Conservation (phyloP, 2,113 vertebrate genomes). For the Pavo muticus region DNA sequence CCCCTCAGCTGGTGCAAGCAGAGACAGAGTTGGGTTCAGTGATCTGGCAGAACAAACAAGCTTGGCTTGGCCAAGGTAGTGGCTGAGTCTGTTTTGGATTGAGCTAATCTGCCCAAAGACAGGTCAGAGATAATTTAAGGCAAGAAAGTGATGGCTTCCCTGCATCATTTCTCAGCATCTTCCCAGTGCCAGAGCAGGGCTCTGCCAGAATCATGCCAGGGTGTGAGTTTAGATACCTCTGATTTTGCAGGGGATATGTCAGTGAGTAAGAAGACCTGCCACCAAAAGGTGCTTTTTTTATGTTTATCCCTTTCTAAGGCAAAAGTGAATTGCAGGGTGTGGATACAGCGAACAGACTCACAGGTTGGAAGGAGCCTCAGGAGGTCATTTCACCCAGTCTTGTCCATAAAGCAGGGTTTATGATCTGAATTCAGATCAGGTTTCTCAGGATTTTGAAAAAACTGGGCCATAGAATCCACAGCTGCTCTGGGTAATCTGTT, state of each 20-base stretch:
- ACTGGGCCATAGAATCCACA: not conserved
- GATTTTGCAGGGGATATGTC: slow-evolving; percentile 38
- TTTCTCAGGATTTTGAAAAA: not conserved
- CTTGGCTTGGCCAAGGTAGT: not conserved
- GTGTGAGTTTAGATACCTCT: not conserved
- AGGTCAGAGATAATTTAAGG: not conserved
- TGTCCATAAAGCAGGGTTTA: not conserved
- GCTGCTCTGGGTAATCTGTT: not conserved
- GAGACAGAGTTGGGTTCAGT: not conserved
- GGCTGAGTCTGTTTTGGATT: not conserved
- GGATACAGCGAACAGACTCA: not conserved
- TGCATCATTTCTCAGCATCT: not conserved
- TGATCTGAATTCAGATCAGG: not conserved
- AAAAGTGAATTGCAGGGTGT: slow-evolving; percentile 41
- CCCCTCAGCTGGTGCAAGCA: not conserved
- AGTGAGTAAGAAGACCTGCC: slow-evolving; percentile 47
- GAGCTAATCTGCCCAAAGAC: not conserved
- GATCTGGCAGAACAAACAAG: not conserved
- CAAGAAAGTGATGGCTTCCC: not conserved
- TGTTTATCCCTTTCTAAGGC: slow-evolving; percentile 49
- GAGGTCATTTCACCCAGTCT: not conserved
- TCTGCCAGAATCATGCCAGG: not conserved
- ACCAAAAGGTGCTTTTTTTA: slow-evolving; percentile 61
- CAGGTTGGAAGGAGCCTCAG: not conserved
- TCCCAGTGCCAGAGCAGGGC: not conserved